Evolutionary conservation across 2,888 invertebrate species (phyloP).

Genomic region (Drepanosiphum platanoidis): DNA sequence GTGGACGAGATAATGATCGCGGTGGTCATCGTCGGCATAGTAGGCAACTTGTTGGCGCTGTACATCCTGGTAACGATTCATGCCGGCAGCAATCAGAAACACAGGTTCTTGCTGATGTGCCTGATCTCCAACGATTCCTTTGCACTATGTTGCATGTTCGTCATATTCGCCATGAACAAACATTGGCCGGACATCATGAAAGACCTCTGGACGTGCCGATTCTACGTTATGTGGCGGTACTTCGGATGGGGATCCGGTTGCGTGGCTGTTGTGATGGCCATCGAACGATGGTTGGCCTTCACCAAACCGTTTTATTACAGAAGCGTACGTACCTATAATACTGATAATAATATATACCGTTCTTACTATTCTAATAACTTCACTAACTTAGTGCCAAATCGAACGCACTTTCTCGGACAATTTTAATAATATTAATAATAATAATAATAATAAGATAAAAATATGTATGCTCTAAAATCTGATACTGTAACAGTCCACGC

Average conservation of each 20-base stretch:
- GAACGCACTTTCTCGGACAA: no score
- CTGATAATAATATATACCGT: no score
- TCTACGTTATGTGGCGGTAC: constrained; percentile 79
- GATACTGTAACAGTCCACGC: no score
- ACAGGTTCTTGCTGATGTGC: constrained; percentile 81
- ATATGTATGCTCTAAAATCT: no score
- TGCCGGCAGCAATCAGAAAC: constrained; percentile 79
- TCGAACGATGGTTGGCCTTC: constrained; percentile 86
- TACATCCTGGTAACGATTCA: constrained; percentile 76
- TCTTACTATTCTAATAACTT: no score
- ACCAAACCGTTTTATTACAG: constrained; percentile 88
- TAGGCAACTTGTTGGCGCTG: constrained; percentile 81
- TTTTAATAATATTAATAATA: no score
- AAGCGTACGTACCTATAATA: constrained; percentile 74
- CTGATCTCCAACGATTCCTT: constrained; percentile 83
- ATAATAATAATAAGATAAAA: no score
- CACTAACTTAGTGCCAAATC: no score
- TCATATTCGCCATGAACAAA: constrained; percentile 67
- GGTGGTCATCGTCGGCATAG: constrained; percentile 71
- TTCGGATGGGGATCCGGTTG: constrained; percentile 89
- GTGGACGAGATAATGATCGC: no score
- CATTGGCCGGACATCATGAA: constrained; percentile 66
- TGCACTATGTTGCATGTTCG: constrained; percentile 81
- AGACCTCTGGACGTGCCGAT: constrained; percentile 72
- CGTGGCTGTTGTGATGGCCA: constrained; percentile 88